These are phyloP conservation scores for Miopithecus talapoin DNA, from an alignment of 2,797 vertebrate species.

Conservation along the genomic window DNA sequence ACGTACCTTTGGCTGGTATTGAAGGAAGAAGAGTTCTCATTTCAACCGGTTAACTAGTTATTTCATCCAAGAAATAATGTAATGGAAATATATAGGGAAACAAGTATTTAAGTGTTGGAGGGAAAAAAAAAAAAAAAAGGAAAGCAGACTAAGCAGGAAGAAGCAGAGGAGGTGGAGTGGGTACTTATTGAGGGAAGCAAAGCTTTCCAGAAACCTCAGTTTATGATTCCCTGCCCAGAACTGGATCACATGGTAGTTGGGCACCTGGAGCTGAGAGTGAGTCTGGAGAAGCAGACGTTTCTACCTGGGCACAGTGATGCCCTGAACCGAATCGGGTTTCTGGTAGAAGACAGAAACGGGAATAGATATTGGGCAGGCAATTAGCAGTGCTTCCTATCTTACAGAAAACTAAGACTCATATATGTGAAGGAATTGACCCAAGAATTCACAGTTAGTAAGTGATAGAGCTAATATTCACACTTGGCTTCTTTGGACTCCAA, in stretches of 20 bases:
- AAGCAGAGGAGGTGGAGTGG: not conserved
- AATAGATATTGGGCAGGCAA: not conserved
- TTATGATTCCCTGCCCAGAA: not conserved
- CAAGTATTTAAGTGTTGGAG: not conserved
- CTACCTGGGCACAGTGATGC: not conserved
- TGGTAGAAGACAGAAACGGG: not conserved
- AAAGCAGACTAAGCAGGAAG: not conserved
- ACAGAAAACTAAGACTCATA: not conserved
- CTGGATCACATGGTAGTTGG: not conserved
- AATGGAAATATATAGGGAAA: not conserved
- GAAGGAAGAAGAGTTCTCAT: not conserved
- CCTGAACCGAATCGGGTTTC: not conserved
- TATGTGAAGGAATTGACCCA: not conserved
- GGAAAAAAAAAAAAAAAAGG: not conserved
- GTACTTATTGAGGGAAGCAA: not conserved
- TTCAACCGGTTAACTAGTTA: not conserved
- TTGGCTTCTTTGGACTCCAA: not conserved
- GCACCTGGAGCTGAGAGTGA: not conserved
- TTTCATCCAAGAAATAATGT: not conserved
- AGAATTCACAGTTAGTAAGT: not conserved
- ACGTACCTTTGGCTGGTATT: not conserved
- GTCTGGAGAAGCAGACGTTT: not conserved
- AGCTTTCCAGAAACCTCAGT: not conserved
- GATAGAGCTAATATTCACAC: not conserved
- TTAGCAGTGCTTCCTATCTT: not conserved